Conservation (phyloP, 1,140 invertebrate genomes). For the Cydia fagiglandana region DNA sequence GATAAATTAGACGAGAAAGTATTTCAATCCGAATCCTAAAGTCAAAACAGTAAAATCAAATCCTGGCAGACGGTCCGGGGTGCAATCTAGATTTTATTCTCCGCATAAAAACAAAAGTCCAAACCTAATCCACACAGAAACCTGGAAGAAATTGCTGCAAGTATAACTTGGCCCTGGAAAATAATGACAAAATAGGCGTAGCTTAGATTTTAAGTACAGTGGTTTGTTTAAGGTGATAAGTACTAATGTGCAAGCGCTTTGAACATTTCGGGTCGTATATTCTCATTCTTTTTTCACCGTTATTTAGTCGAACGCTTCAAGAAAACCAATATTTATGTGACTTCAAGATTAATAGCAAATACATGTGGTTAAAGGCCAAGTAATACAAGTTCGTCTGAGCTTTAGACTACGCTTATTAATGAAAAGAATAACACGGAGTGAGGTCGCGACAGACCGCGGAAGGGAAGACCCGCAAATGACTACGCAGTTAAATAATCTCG, state of each 20-base stretch:
- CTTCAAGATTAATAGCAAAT: too few species aligned
- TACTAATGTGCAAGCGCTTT: background rate
- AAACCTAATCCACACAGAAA: background rate
- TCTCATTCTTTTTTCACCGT: background rate
- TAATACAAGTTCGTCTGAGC: too few species aligned
- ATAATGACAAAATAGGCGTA: background rate
- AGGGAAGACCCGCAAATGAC: conserved; percentile 14
- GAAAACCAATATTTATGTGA: too few species aligned
- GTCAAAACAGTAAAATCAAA: background rate
- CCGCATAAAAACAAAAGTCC: background rate
- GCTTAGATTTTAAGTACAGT: background rate
- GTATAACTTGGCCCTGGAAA: background rate
- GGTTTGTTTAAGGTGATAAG: background rate
- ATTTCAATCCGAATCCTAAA: conserved; percentile 1
- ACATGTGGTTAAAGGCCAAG: too few species aligned
- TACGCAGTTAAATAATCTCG: conserved; percentile 8
- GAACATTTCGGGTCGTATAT: background rate
- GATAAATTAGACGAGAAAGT: background rate
- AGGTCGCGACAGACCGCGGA: conserved; percentile 4
- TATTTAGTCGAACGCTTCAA: too few species aligned
- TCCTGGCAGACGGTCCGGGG: background rate
- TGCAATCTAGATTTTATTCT: background rate
- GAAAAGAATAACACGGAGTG: background rate
- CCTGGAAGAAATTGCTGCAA: background rate
- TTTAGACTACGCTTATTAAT: too few species aligned